Conservation (phyloP, 2,888 invertebrate species). For the Melinaea menophilus region DNA sequence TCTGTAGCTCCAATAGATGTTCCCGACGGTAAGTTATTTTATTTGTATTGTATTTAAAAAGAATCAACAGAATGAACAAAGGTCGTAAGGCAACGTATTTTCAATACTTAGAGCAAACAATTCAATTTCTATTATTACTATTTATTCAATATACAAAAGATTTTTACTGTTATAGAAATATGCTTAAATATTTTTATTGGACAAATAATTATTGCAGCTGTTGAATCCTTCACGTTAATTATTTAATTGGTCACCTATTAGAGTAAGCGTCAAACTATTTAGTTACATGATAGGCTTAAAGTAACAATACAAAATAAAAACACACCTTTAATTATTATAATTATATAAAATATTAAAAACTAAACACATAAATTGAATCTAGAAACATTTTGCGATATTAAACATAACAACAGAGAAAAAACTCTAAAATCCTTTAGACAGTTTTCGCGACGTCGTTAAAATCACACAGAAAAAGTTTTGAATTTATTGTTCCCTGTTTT, state of each 20-base stretch:
- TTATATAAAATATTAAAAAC: background rate
- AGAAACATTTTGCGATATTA: slow-evolving; percentile 17
- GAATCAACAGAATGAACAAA: background rate
- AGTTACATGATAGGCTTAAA: background rate
- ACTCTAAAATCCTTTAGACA: slow-evolving; percentile 16
- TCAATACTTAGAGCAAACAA: too few species aligned
- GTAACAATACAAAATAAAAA: background rate
- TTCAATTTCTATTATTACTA: too few species aligned
- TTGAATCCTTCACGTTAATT: slow-evolving; percentile 26
- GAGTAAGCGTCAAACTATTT: background rate
- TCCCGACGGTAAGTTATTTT: slow-evolving; percentile 61
- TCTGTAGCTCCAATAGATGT: slow-evolving; percentile 74
- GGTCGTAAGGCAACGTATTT: too few species aligned
- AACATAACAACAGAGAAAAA: slow-evolving; percentile 18
- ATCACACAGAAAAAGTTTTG: slow-evolving; percentile 13
- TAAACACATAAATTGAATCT: slow-evolving; percentile 2
- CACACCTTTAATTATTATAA: slow-evolving; percentile 7
- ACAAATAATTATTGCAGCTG: slow-evolving; percentile 13
- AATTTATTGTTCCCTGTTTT: slow-evolving; percentile 17
- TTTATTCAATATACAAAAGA: too few species aligned
- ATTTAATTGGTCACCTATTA: slow-evolving; percentile 18
- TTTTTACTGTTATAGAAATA: background rate
- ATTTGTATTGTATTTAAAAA: background rate
- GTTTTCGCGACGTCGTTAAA: slow-evolving; percentile 22
- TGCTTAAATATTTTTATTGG: background rate